phyloP scores from a whole-genome alignment of 2,797 vertebrate species.

The Masticophis lateralis region DNA sequence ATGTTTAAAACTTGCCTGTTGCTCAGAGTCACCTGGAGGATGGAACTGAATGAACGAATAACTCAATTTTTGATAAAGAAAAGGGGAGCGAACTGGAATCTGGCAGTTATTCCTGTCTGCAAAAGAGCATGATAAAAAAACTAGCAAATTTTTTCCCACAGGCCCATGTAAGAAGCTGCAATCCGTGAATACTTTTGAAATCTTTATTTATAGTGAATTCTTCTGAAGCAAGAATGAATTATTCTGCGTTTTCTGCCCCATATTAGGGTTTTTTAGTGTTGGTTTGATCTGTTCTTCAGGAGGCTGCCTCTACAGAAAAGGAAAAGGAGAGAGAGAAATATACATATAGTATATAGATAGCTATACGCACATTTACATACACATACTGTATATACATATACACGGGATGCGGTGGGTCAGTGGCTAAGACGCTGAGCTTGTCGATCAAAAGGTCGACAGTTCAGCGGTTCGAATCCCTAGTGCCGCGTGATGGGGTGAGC shows the following conservation, averaged over 20 bases:
- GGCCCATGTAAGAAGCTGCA: neutral
- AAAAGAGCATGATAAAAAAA: neutral
- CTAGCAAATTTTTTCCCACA: neutral
- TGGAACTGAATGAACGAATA: neutral
- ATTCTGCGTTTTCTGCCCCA: neutral
- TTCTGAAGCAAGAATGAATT: neutral
- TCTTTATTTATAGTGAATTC: neutral
- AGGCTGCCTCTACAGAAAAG: neutral
- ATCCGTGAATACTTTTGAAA: neutral
- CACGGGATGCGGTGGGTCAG: no score
- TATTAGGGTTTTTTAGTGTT: neutral
- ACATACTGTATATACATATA: no score
- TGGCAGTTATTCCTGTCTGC: neutral
- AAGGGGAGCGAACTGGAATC: neutral
- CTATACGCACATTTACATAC: no score
- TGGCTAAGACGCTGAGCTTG: no score
- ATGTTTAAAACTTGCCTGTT: neutral
- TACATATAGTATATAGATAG: no score
- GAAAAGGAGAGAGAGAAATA: neutral
- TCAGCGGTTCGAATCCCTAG: no score
- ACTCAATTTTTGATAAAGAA: neutral
- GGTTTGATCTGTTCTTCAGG: neutral
- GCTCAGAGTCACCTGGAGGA: neutral
- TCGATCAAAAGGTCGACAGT: no score
- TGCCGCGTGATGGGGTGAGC: no score